Base-by-base conservation (phyloP, 2,888 invertebrate species). In the Macropis europaea region DNA sequence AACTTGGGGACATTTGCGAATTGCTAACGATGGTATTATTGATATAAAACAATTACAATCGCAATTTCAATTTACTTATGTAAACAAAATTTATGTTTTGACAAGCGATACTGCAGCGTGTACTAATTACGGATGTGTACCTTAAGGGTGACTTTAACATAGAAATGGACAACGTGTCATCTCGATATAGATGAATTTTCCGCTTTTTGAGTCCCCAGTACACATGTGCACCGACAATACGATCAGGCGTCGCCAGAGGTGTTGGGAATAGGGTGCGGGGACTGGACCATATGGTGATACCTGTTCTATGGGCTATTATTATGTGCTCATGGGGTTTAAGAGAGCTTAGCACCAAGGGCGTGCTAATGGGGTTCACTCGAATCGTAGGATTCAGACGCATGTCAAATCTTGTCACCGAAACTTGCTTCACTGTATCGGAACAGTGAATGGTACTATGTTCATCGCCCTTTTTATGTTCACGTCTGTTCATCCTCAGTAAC, bases 221-320 rank as follows among this genome's bases (percentile, higher is more conserved):
- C 76, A 79, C 82, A 74, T 74, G 81, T 77, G 64, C 61, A 24
- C 60, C 62, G 63, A 36, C 63, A 69, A 73, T 50, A 43, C 50
- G 66, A 61, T 74, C 73, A 73, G 72, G n/a, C n/a, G n/a, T n/a
- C n/a, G n/a, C n/a, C 59, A 79, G 61, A 71, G 78, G 76, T 84
- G 81, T 80, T 75, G 82, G 84, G 84, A 84, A 87, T 85, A 62
- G 83, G 67, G 74, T 53, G 69, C 76, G 74, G 72, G 64, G 64
- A 45, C 28, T 50, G 56, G 85, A 84, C 70, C 89, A 88, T 89
- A 88, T 88, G 88, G 89, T 87, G 74, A 77, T 89, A 89, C 89
- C 89, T 88, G 88, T 87, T 88, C 82, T 80, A 84, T 79, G 73
- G 83, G 77, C 87, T 82, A 87, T 88, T 88, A 89, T 88, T 88